Base-by-base conservation (phyloP, 53 echinoderm and acorn worm species). In the Hippasteria phrygiana region DNA sequence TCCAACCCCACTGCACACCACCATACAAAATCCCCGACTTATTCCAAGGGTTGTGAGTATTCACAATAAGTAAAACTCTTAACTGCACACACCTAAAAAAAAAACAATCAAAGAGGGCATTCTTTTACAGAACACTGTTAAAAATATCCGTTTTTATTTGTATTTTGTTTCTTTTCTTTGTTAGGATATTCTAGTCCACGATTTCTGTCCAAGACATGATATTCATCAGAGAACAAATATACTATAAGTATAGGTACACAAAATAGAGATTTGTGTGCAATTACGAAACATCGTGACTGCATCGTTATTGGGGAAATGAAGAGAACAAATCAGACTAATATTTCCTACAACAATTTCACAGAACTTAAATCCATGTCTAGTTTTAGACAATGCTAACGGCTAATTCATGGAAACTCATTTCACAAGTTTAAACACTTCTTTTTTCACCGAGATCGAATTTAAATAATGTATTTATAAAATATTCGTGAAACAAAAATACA, bases 81-180 rank as follows among this genome's bases (percentile, higher is more conserved):
- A 43, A 62, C 10, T 11, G 36, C 4, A 26, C 22, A 33, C 32
- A 20, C 11, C 29, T 0, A 48, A 40, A 46, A 0, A 66, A 36
- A 12, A 56, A 36, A 7, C 18, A 78, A 55, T n/a, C 40, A 32
- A 40, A 38, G 20, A 77, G 32, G 20, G 12, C 20, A 48, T 48
- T 48, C n/a, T n/a, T 54, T 62, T 83, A 83, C 83, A 83, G 65
- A 83, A 83, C 83, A 85, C 85, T 50, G 51, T 70, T 85, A 71
- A 85, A 85, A 85, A 85, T 71, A 51, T 29, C 20, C 43, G 65
- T 45, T 85, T 79, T 67, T 47, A 42, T 71, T 71, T 34, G 10
- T 83, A 66, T 65, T 82, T 78, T 14, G 11, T 6, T 80, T 27
- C 62, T 80, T 47, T 6, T 80, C 42, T 80, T 80, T 47, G 33